phyloP scores from a whole-genome alignment of 2,888 invertebrate species.

The Lottia scabra region DNA sequence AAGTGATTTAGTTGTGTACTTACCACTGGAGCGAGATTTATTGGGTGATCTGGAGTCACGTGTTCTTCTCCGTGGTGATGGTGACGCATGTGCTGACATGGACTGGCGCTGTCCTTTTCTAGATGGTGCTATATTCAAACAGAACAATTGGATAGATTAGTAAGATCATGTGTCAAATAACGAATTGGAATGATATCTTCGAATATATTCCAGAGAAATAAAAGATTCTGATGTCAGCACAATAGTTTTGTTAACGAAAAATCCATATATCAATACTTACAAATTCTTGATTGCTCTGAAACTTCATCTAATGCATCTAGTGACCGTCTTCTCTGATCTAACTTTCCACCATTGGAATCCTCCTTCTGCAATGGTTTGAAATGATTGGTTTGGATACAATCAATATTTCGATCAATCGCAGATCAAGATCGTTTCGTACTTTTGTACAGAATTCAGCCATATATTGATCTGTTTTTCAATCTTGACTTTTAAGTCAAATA shows the following conservation, averaged over 20 bases:
- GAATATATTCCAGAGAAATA: too few species aligned
- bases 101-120: constrained; percentile 21
- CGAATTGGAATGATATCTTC: too few species aligned
- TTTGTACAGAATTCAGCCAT: too few species aligned
- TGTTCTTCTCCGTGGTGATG: constrained; percentile 31
- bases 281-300: constrained; percentile 5
- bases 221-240: too few species aligned
- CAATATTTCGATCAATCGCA: too few species aligned
- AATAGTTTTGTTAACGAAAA: too few species aligned
- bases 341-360: not conserved
- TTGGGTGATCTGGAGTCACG: constrained; percentile 36
- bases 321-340: constrained; percentile 12
- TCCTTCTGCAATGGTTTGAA: constrained; percentile 11
- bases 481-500: too few species aligned
- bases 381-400: not conserved
- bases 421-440: too few species aligned
- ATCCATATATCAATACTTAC: not conserved
- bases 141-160: too few species aligned
- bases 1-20: not conserved
- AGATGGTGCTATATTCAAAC: constrained; percentile 9
- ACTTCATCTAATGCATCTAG: constrained; percentile 11
- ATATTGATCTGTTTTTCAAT: too few species aligned
- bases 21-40: constrained; percentile 35
- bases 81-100: constrained; percentile 37
- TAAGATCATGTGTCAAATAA: too few species aligned